phyloP scores from a whole-genome alignment of 2,797 vertebrate genomes.

The Enteromius fasciolatus region DNA sequence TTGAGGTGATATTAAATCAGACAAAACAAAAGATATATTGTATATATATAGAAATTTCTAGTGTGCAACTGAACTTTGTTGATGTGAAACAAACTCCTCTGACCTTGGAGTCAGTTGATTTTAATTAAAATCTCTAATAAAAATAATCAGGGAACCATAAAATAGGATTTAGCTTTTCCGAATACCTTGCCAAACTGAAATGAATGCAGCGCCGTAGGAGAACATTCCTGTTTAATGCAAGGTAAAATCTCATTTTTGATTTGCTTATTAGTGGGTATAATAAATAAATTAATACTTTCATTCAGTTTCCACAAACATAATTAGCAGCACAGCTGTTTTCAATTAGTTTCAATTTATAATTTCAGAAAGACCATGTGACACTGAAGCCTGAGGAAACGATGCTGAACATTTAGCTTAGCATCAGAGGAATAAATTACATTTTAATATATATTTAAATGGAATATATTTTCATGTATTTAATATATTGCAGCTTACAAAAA shows the following conservation, averaged over 20 bases:
- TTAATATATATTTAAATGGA: neutral
- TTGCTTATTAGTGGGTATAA: neutral
- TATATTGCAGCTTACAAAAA: too few species aligned
- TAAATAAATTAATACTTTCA: neutral
- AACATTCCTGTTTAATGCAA: constrained; percentile 34
- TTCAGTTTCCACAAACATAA: neutral
- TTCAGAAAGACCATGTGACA: neutral
- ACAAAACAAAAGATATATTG: neutral
- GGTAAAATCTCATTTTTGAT: neutral
- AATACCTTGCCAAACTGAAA: constrained; percentile 31
- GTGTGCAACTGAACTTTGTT: neutral
- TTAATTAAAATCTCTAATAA: neutral
- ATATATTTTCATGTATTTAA: neutral
- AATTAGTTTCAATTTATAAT: too few species aligned
- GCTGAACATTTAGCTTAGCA: neutral
- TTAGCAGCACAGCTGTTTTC: neutral
- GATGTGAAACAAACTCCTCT: neutral
- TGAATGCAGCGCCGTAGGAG: constrained; percentile 14
- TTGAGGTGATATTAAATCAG: constrained; percentile 13
- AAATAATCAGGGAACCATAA: constrained; percentile 10
- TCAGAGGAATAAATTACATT: neutral
- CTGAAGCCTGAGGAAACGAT: neutral
- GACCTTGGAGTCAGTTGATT: constrained; percentile 1
- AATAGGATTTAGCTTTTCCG: constrained; percentile 27
- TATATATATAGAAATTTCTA: too few species aligned